Conservation (phyloP, 1,140 invertebrate genomes). For the Macrostomum lignano region DNA sequence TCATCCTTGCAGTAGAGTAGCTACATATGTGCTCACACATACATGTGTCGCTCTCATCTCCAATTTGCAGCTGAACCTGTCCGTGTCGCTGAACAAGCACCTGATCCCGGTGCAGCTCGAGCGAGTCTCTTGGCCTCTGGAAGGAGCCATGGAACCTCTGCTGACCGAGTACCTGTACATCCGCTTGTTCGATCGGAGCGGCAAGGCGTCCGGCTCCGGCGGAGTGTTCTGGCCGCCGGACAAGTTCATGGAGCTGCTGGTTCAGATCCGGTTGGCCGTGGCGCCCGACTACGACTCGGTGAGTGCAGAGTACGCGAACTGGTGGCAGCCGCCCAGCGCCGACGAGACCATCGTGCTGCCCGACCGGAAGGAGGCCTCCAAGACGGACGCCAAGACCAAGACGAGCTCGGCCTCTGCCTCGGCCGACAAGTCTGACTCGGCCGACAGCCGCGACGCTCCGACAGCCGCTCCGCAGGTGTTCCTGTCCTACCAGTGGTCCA, state of each 20-base stretch:
- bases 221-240: constrained; percentile 12
- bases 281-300: constrained; percentile 3
- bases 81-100: constrained; percentile 14
- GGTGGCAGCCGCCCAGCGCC: constrained; percentile 15
- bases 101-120: constrained; percentile 19
- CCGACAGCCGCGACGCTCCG: too few relatives aligned
- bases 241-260: constrained; percentile 17
- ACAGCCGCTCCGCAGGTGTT: constrained; percentile 13
- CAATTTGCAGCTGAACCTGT: constrained; percentile 16
- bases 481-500: constrained; percentile 23
- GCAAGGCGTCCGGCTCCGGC: neutral
- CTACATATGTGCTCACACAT: neutral
- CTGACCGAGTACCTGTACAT: constrained; percentile 21
- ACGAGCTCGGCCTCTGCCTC: too few relatives aligned
- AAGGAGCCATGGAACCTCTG: constrained; percentile 21
- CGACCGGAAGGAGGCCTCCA: constrained; percentile 8
- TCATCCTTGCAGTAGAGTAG: neutral
- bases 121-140: constrained; percentile 16
- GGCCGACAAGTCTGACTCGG: neutral
- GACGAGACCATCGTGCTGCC: constrained; percentile 11
- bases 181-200: constrained; percentile 11
- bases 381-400: too few relatives aligned
- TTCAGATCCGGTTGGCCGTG: constrained; percentile 12
- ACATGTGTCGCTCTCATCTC: too few relatives aligned
- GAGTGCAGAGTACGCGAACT: constrained; percentile 10